Evolutionary conservation across 2,113 vertebrate species (phyloP).

Genomic region (Colossoma macropomum): DNA sequence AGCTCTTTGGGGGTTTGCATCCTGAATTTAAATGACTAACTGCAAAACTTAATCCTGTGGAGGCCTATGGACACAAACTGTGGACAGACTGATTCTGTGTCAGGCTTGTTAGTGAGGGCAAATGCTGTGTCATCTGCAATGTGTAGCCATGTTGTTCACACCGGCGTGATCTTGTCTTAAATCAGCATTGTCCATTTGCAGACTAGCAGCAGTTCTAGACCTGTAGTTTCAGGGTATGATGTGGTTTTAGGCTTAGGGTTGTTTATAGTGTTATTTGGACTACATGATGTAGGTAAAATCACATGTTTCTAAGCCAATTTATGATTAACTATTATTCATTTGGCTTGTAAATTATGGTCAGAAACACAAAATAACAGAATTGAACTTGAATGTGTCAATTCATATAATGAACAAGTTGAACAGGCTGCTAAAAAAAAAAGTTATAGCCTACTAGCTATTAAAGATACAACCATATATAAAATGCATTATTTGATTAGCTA

Average conservation of each 20-base stretch:
- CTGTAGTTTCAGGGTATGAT: neutral
- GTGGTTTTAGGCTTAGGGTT: neutral
- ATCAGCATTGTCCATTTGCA: neutral
- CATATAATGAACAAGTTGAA: too few species aligned
- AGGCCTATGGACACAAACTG: constrained; percentile 17
- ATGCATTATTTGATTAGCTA: too few species aligned
- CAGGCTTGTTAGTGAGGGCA: neutral
- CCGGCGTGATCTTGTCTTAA: neutral
- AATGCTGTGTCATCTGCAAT: neutral
- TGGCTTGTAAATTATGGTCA: too few species aligned
- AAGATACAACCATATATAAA: too few species aligned
- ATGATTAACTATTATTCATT: too few species aligned
- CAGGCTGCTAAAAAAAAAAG: too few species aligned
- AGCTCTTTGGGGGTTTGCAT: constrained; percentile 31
- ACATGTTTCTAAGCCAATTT: too few species aligned
- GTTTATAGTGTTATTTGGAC: too few species aligned
- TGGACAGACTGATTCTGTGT: constrained; percentile 26
- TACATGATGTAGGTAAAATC: too few species aligned
- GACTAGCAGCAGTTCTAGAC: neutral
- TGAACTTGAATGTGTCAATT: too few species aligned
- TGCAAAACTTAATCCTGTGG: constrained; percentile 12
- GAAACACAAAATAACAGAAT: too few species aligned
- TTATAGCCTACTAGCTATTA: too few species aligned
- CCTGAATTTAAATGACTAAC: constrained; percentile 44
- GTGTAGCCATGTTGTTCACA: neutral